Conservation (phyloP, 2,888 invertebrate genomes). For the Diarsia rubi region DNA sequence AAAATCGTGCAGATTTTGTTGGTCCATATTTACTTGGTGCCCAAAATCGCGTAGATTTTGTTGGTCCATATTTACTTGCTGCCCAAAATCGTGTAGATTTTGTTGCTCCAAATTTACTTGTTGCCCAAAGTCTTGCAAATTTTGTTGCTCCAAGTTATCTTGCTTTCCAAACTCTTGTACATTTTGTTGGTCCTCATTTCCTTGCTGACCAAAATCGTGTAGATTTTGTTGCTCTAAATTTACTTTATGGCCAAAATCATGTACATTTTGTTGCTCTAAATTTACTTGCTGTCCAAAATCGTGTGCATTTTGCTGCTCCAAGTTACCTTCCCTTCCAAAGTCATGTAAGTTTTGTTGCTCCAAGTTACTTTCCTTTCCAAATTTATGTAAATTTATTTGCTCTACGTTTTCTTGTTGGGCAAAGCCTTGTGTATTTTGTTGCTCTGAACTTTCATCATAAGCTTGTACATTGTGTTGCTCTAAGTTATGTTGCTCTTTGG, state of each 20-base stretch:
- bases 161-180: constrained; percentile 32
- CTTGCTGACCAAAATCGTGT: constrained; percentile 3
- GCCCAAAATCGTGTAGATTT: constrained; percentile 8
- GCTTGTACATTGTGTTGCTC: constrained; percentile 33
- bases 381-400: constrained; percentile 49
- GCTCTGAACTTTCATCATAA: constrained; percentile 11
- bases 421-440: constrained; percentile 34
- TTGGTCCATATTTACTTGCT: constrained; percentile 3
- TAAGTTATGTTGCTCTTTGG: constrained; percentile 27
- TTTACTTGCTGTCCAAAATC: neutral
- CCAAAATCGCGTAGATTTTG: neutral
- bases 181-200: constrained; percentile 3
- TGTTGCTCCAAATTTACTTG: constrained; percentile 9
- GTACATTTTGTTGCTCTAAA: constrained; percentile 1
- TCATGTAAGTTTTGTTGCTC: constrained; percentile 31
- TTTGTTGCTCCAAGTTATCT: constrained; percentile 25
- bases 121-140: constrained; percentile 6
- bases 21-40: neutral
- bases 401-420: constrained; percentile 42
- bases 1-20: constrained; percentile 24
- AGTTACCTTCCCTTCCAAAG: constrained; percentile 4
- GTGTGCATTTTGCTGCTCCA: neutral
- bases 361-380: constrained; percentile 51
- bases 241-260: constrained; percentile 4
- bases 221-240: neutral